Conservation (phyloP, 2,797 vertebrate genomes). For the Buceros bicornis region DNA sequence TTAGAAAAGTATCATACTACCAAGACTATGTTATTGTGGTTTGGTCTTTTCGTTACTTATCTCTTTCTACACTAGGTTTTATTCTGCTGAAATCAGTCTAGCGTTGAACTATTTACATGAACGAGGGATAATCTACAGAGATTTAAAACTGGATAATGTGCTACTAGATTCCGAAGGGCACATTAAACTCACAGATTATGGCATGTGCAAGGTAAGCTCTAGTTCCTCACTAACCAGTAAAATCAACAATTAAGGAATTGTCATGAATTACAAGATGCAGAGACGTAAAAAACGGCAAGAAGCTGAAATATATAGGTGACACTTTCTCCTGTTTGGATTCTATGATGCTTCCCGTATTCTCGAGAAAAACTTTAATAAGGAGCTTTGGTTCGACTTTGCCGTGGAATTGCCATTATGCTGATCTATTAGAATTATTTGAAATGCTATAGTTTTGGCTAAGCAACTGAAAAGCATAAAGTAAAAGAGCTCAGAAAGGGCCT, state of each 20-base stretch:
- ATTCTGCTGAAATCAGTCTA: conserved; percentile 98
- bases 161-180: conserved; percentile 98
- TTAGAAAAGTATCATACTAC: background rate
- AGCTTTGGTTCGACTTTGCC: background rate
- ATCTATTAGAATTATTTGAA: background rate
- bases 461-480: background rate
- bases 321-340: background rate
- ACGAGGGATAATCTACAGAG: conserved; percentile 98
- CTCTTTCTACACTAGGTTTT: conserved; percentile 87
- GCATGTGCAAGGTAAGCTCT: conserved; percentile 96
- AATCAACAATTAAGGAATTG: background rate
- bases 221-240: background rate
- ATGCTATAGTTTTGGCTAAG: background rate
- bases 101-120: conserved; percentile 99
- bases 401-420: background rate
- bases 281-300: background rate
- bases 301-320: background rate
- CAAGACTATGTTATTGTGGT: background rate
- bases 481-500: background rate
- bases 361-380: background rate
- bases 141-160: conserved; percentile 98
- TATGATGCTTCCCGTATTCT: background rate
- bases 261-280: background rate
- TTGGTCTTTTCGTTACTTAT: background rate
- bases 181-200: conserved; percentile 99